Evolutionary conservation across 2,797 vertebrate genomes (phyloP), one percentile per base, ranked within the genome.

Genomic region (Leptoclinus maculatus): DNA sequence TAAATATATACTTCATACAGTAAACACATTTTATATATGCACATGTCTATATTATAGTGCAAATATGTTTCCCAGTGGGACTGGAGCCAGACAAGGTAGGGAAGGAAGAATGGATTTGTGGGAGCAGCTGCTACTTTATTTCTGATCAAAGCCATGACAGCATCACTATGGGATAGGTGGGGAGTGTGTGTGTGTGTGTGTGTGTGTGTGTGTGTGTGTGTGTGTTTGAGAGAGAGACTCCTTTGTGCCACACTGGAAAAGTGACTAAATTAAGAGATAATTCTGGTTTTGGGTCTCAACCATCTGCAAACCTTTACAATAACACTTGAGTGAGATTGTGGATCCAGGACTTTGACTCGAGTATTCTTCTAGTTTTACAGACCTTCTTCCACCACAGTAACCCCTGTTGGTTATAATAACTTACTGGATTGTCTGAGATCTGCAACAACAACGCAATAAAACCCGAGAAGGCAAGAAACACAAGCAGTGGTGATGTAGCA

Each of bases 61-160:
- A 76, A 63, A 29, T 68, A 66, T 49, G 84, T 90, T 87, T 13
- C 32, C 90, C 87, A 76, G 59, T 13, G 67, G 87, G 83, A 71
- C 38, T 51, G 0, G 14, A 74, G 79, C 58, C 82, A 88, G 84
- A 89, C 74, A 72, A 73, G 87, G 76, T 78, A 49, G 73, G 71
- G 8, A 25, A 74, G 83, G 83, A 85, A 88, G 80, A 74, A 43
- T 45, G 77, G 90, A 91, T 91, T 90, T 89, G 85, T 79, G 88
- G 82, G 81, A 92, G 85, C 93, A 92, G 91, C 89, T 93, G 92
- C 86, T 88, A 51, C 79, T 85, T 87, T 90, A 87, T 91, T 93
- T 92, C 83, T 91, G 89, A 94, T 95, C 91, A 95, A 95, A 94
- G 88, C 72, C 77, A 64, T 90, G 89, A 90, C 86, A 85, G 87